Evolutionary conservation across 1,140 invertebrate species (phyloP).

Genomic region (Anastrepha ludens): DNA sequence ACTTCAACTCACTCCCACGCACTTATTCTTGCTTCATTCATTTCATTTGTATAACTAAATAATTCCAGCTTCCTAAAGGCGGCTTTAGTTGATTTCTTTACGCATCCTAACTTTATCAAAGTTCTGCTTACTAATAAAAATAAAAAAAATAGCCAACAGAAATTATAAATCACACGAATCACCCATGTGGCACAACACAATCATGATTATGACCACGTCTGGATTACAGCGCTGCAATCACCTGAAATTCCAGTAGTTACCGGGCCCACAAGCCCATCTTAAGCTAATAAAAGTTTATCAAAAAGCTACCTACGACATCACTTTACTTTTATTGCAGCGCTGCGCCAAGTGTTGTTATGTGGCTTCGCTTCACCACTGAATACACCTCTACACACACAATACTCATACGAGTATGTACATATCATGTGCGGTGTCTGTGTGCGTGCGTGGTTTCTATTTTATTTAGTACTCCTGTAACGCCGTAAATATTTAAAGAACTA

Average conservation of each 20-base stretch:
- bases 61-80: neutral
- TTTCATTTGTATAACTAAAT: neutral
- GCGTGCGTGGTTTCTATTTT: neutral
- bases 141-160: neutral
- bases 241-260: neutral
- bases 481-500: slow-evolving; percentile 50
- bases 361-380: neutral
- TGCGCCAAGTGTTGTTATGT: neutral
- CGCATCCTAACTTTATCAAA: neutral
- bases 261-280: slow-evolving; percentile 2
- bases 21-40: neutral
- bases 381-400: neutral
- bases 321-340: slow-evolving; percentile 27
- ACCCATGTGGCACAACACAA: neutral
- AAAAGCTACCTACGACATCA: slow-evolving; percentile 15
- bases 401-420: neutral
- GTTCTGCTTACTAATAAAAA: neutral
- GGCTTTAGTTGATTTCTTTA: neutral
- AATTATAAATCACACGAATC: slow-evolving; percentile 24
- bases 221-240: neutral
- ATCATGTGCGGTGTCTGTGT: neutral
- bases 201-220: slow-evolving; percentile 44
- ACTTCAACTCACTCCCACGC: neutral
- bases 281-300: slow-evolving; percentile 27
- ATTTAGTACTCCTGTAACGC: slow-evolving; percentile 9